Evolutionary conservation across 2,797 vertebrate species (phyloP), one percentile per base, ranked within the genome.

Genomic region (Sardinella longiceps): DNA sequence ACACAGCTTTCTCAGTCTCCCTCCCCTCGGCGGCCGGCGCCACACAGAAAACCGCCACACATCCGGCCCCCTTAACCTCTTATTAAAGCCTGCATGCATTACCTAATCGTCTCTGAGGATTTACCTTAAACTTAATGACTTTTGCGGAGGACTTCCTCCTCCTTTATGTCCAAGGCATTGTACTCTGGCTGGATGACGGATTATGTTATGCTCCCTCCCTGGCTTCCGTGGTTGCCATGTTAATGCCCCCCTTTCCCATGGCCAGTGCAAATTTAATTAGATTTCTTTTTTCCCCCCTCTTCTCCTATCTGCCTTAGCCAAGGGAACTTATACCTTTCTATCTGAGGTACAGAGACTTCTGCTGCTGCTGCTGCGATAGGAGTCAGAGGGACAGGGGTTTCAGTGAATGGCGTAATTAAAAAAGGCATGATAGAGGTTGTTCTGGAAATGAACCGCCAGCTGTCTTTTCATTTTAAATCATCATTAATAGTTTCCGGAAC

Each of bases 381-480:
- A 20, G 20, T 18, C 15, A 30, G 3, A 77, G 37, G n/a, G n/a
- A 77, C 70, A 77, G 18, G 37, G 70, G 43, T 37, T 43, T 43
- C 43, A 53, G 18, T 77, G 50, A 84, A 53, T 84, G 46, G 53
- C n/a, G 45, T 84, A 80, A 84, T 84, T 80, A 80, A 70, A 84
- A 84, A 46, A 4, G 10, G 37, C 37, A n/a, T 37, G 51, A 37
- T 28, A 51, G 83, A 39, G 80, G 30, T 43, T 83, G 45, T 12
- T 28, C 25, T 39, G 66, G 23, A 74, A 83, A 74, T 80, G 18
- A 25, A 28, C 5, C 43, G 28, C 53, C 33, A 84, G 83, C 83
- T 80, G 83, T 84, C 39, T 74, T 50, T 46, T 33, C 63, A 33
- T 70, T 70, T 70, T 33, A 77, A 77, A 39, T 23, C 70, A 7